These are phyloP conservation scores for Euphysa ruthae DNA, from an alignment of 30 jellyfish, hydroid and myxozoan species.

Conservation along the genomic window DNA sequence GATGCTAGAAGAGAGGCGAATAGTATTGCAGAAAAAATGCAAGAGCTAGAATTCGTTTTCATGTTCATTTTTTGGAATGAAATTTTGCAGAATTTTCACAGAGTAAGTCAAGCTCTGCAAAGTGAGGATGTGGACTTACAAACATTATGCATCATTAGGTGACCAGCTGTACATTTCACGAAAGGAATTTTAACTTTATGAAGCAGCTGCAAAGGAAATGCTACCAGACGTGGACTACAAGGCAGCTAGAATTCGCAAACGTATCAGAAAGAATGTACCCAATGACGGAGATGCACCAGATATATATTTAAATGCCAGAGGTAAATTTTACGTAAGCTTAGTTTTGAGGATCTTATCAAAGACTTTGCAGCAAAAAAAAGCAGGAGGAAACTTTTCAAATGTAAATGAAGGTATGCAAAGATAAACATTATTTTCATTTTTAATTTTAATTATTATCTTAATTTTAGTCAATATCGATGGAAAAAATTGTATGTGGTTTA, in stretches of 20 bases:
- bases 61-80: conserved; percentile 27
- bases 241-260: not conserved
- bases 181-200: not conserved
- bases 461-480: no score
- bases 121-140: not conserved
- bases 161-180: not conserved
- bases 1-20: conserved; percentile 11
- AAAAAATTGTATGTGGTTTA: no score
- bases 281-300: not conserved
- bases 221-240: not conserved
- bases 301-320: no score
- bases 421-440: no score
- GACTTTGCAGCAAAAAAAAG: not conserved
- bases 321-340: no score
- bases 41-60: conserved; percentile 23
- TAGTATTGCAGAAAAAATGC: conserved; percentile 2
- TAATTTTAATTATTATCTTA: no score
- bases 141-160: not conserved
- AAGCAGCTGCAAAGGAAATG: not conserved
- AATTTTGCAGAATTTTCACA: conserved; percentile 17
- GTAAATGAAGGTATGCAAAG: no score
- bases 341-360: not conserved
- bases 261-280: not conserved
- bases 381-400: no score
- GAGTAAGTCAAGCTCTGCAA: conserved; percentile 22